Percentiles rank a stretch among this genome's conserved stretches.
phyloP scores from a whole-genome alignment of 2,797 vertebrate genomes.

The Cygnus olor region DNA sequence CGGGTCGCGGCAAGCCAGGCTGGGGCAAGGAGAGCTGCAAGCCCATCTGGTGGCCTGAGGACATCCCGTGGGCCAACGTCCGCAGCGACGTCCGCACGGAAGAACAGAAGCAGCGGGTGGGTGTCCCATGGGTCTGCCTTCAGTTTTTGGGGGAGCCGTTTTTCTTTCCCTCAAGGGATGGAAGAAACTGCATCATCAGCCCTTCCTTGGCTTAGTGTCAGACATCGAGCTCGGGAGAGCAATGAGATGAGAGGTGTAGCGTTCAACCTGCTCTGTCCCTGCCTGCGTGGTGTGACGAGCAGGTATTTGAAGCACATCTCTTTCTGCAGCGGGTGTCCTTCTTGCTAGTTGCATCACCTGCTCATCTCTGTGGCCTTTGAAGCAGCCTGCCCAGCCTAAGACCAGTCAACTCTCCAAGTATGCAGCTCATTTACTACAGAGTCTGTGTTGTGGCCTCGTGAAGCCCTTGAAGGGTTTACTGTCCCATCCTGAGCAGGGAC shows the following conservation, averaged over 20 bases:
- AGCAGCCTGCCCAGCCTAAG: background rate
- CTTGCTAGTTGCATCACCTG: background rate
- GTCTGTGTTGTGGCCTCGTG: background rate
- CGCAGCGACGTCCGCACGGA: slow-evolving; percentile 97
- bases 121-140: background rate
- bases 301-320: background rate
- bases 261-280: background rate
- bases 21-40: slow-evolving; percentile 99
- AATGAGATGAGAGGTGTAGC: background rate
- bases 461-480: background rate
- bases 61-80: slow-evolving; percentile 98
- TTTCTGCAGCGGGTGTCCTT: background rate
- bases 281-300: background rate
- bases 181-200: accelerated
- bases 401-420: background rate
- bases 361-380: background rate
- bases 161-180: background rate
- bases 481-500: background rate
- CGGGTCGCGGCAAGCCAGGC: slow-evolving; percentile 95
- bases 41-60: slow-evolving; percentile 98
- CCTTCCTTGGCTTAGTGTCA: background rate
- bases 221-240: background rate
- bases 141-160: background rate
- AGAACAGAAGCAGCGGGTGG: slow-evolving; percentile 96
- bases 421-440: background rate